Conservation (phyloP, 2,888 invertebrate genomes). For the Drosophila colorata region DNA sequence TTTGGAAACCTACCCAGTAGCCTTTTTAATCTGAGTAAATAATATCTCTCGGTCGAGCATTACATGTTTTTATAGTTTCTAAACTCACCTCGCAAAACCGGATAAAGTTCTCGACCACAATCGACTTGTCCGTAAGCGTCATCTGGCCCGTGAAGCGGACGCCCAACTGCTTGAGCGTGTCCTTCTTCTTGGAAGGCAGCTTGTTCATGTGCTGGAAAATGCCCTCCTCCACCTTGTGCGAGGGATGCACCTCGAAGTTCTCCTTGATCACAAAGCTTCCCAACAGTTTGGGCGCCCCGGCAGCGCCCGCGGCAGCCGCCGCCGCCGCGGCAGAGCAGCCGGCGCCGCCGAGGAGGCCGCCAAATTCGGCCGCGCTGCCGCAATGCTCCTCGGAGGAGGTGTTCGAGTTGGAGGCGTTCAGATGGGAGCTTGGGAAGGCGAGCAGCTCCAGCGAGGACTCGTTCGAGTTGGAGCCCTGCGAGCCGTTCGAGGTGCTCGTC, state of each 20-base stretch:
- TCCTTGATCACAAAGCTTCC: conserved; percentile 84
- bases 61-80: not conserved
- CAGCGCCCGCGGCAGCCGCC: conserved; percentile 57
- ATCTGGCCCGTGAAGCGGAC: conserved; percentile 85
- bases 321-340: conserved; percentile 49
- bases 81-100: conserved; percentile 84
- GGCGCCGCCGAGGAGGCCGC: conserved; percentile 62
- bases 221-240: conserved; percentile 85
- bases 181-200: conserved; percentile 84
- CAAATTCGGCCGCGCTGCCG: conserved; percentile 77
- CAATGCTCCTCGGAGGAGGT: conserved; percentile 84
- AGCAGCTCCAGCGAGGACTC: conserved; percentile 83
- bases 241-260: conserved; percentile 84
- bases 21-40: not conserved
- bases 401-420: conserved; percentile 84
- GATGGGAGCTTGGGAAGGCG: conserved; percentile 83
- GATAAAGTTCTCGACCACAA: conserved; percentile 85
- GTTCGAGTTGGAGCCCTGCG: conserved; percentile 82
- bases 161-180: conserved; percentile 84
- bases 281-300: conserved; percentile 81
- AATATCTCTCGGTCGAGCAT: not conserved
- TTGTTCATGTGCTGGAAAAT: conserved; percentile 85
- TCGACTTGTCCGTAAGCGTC: conserved; percentile 85
- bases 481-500: conserved; percentile 68
- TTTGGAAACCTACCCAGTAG: too few species aligned